Evolutionary conservation across 1,140 invertebrate genomes (phyloP).

Genomic region (Scaptomyza hsui): DNA sequence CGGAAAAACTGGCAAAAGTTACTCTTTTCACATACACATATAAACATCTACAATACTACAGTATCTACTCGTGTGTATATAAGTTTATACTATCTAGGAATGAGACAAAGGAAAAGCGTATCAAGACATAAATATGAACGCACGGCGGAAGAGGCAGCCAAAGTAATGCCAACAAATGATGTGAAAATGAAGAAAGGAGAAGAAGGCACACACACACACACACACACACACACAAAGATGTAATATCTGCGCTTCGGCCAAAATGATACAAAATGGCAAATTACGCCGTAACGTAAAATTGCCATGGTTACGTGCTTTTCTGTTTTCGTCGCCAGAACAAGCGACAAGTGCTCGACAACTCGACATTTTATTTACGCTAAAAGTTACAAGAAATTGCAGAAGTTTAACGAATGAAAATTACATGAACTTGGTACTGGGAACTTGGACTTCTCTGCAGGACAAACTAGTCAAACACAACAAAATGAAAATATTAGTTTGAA

Average conservation of each 20-base stretch:
- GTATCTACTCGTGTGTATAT: not conserved
- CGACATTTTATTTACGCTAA: slow-evolving; percentile 13
- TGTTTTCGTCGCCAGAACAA: not conserved
- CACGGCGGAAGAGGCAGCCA: slow-evolving; percentile 65
- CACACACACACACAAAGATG: slow-evolving; percentile 63
- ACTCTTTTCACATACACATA: slow-evolving; percentile 34
- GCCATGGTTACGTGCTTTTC: slow-evolving; percentile 58
- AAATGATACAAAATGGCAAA: slow-evolving; percentile 73
- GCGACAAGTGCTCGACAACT: not conserved
- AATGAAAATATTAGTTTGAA: no score
- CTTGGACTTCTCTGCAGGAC: no score
- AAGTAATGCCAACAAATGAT: slow-evolving; percentile 72
- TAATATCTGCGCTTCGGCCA: slow-evolving; percentile 38
- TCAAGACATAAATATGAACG: slow-evolving; percentile 75
- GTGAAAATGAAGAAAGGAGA: slow-evolving; percentile 43
- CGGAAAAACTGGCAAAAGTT: slow-evolving; percentile 55
- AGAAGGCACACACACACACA: slow-evolving; percentile 64
- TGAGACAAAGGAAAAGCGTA: slow-evolving; percentile 50
- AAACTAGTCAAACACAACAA: no score
- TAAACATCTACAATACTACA: not conserved
- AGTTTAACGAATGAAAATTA: slow-evolving; percentile 13
- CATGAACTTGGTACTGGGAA: not conserved
- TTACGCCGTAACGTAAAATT: slow-evolving; percentile 68
- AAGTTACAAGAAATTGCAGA: slow-evolving; percentile 1
- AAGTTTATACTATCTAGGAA: slow-evolving; percentile 14